Conservation (phyloP, 2,888 invertebrate species). For the Hirtodrosophila alboralis region DNA sequence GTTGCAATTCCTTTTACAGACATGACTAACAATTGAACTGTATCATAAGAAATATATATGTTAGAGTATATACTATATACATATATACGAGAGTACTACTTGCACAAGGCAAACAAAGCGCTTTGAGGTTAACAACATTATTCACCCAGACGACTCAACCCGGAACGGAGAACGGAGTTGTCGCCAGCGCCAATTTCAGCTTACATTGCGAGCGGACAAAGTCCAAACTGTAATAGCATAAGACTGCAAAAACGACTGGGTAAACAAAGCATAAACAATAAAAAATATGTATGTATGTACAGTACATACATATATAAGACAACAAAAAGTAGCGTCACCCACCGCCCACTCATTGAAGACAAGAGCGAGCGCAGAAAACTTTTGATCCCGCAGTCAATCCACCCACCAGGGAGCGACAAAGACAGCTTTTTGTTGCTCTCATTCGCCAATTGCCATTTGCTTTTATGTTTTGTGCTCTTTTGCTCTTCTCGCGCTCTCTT, state of each 20-base stretch:
- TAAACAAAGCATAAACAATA: slow-evolving; percentile 39
- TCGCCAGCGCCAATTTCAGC: slow-evolving; percentile 19
- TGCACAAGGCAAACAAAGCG: slow-evolving; percentile 49
- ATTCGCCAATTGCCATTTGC: slow-evolving; percentile 9
- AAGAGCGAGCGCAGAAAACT: slow-evolving; percentile 5
- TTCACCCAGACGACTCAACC: slow-evolving; percentile 44
- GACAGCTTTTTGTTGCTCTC: slow-evolving; percentile 14
- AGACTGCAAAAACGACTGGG: slow-evolving; percentile 12
- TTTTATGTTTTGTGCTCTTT: slow-evolving; percentile 5
- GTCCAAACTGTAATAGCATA: slow-evolving; percentile 37
- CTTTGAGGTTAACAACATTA: slow-evolving; percentile 64
- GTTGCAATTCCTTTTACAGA: slow-evolving; percentile 2
- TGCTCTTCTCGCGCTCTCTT: slow-evolving; percentile 28
- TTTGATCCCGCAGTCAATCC: slow-evolving; percentile 46
- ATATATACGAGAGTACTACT: not conserved
- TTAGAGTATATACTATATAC: not conserved
- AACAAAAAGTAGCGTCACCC: slow-evolving; percentile 4
- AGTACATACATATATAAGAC: slow-evolving; percentile 16
- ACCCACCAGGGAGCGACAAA: slow-evolving; percentile 39
- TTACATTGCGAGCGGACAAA: slow-evolving; percentile 23
- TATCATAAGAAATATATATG: slow-evolving; percentile 13
- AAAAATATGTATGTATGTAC: no score
- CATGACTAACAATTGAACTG: slow-evolving; percentile 11
- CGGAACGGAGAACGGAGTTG: slow-evolving; percentile 49
- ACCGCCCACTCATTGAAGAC: slow-evolving; percentile 13